Percentiles rank a stretch among this genome's conserved stretches.
Evolutionary conservation across 2,797 vertebrate species (phyloP).

Genomic region (Sitta carolinensis): DNA sequence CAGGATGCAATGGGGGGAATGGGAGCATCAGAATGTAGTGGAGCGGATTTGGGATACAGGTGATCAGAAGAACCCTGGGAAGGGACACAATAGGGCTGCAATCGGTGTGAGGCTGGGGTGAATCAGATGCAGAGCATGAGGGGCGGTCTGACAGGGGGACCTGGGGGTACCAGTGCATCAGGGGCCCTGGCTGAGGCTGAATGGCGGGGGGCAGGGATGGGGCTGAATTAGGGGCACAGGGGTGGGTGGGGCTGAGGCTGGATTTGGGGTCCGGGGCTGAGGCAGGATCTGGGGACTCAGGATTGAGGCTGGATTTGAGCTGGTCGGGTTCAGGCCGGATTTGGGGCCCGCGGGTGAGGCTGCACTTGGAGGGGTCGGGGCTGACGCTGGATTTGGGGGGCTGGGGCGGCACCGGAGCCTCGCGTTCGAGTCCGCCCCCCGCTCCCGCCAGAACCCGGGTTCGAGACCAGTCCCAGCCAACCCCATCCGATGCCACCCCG

Average conservation of each 20-base stretch:
- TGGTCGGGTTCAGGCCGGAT: background rate
- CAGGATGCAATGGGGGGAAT: background rate
- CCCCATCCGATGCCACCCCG: background rate
- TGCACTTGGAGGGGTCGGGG: background rate
- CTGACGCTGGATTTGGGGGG: background rate
- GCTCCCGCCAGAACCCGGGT: rapidly evolving
- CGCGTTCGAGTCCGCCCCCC: background rate
- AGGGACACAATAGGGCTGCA: background rate
- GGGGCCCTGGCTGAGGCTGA: background rate
- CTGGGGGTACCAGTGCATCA: background rate
- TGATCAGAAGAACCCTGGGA: background rate
- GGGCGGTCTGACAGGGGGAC: background rate
- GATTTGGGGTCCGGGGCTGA: background rate
- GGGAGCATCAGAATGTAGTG: background rate
- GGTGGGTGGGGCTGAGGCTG: background rate
- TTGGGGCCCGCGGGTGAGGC: background rate
- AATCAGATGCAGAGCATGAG: background rate
- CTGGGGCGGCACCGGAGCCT: background rate
- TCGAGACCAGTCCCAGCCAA: background rate
- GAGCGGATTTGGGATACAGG: background rate
- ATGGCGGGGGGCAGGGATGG: too few species aligned
- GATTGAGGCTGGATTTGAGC: background rate
- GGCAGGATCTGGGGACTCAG: background rate
- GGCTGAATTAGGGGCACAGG: background rate
- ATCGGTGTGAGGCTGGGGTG: background rate